Conservation (phyloP, 2,888 invertebrate species). For the Drosophila falleni region DNA sequence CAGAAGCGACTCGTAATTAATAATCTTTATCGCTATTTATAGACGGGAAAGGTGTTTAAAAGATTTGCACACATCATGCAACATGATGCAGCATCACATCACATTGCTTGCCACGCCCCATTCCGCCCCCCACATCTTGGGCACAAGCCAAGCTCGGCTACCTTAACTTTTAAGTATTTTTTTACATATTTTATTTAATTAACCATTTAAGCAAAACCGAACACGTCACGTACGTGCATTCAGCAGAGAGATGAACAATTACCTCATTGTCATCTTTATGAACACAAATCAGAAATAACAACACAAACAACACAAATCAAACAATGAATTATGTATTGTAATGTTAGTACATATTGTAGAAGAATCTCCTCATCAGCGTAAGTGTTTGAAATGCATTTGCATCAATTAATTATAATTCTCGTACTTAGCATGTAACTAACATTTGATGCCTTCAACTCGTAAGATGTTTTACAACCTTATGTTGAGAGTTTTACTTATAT, state of each 20-base stretch:
- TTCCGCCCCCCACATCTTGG: slow-evolving; percentile 29
- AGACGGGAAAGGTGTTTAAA: slow-evolving; percentile 60
- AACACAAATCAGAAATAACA: slow-evolving; percentile 52
- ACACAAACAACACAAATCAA: slow-evolving; percentile 45
- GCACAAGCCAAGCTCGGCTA: slow-evolving; percentile 60
- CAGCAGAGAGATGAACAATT: slow-evolving; percentile 42
- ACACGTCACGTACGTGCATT: slow-evolving; percentile 51
- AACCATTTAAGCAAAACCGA: slow-evolving; percentile 49
- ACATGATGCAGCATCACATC: slow-evolving; percentile 45
- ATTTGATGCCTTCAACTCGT: slow-evolving; percentile 1
- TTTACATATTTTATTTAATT: slow-evolving; percentile 72
- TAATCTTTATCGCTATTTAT: slow-evolving; percentile 69
- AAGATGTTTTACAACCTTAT: slow-evolving; percentile 1
- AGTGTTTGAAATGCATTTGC: slow-evolving; percentile 30
- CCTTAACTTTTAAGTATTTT: slow-evolving; percentile 37
- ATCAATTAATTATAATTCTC: slow-evolving; percentile 51
- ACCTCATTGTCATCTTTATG: slow-evolving; percentile 61
- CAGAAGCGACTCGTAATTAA: slow-evolving; percentile 61
- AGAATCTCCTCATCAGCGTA: slow-evolving; percentile 22
- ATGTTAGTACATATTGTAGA: slow-evolving; percentile 28
- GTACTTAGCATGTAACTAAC: slow-evolving; percentile 18
- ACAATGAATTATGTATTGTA: slow-evolving; percentile 66
- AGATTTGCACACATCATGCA: slow-evolving; percentile 68
- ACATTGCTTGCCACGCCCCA: slow-evolving; percentile 31
- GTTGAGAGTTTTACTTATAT: neutral